Evolutionary conservation across 2,888 invertebrate genomes (phyloP), one percentile per base, ranked within the genome.

Genomic region (Fissipunctia ypsillon): DNA sequence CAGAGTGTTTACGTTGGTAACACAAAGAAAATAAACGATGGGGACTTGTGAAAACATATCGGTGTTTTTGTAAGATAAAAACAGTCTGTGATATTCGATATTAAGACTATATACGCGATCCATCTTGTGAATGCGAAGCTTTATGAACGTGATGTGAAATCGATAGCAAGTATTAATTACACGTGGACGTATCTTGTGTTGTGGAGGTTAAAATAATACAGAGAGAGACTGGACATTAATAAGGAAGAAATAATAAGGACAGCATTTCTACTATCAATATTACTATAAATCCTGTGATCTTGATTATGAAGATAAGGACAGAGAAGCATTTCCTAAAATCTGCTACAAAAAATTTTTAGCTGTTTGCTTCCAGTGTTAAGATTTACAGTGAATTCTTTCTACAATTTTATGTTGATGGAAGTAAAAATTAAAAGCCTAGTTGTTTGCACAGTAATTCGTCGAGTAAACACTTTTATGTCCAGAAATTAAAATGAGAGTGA

Each of bases 51-150:
- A 87, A 82, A 90, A 88, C 84, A 88, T 76, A 83, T 76, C 80
- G 45, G 35, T 89, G 86, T 90, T 90, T 83, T 90, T 81, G 80
- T 84, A 81, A 84, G 84, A 86, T 84, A 86, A 87, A 82, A 73
- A 60, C 77, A 60, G 54, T 64, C 61, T 63, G 56, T 73, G 83
- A 82, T 75, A 83, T 82, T 75, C 74, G 75, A 83, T 83, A 83
- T 83, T 78, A 61, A 52, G 68, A 48, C 50, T 59, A 65, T 69
- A 69, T 64, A 45, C 41, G 48, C 54, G 59, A 67, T 70, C 73
- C 35, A 56, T 78, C 73, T 64, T 69, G 64, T 67, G 67, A 65
- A 70, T 75, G 65, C 56, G 71, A 77, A 69, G 78, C 59, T 75
- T 75, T 73, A 82, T 54, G 73, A 69, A 72, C 61, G 73, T 77